These are phyloP conservation scores for Margarornis squamiger DNA, from an alignment of 2,797 vertebrate species.

Conservation along the genomic window DNA sequence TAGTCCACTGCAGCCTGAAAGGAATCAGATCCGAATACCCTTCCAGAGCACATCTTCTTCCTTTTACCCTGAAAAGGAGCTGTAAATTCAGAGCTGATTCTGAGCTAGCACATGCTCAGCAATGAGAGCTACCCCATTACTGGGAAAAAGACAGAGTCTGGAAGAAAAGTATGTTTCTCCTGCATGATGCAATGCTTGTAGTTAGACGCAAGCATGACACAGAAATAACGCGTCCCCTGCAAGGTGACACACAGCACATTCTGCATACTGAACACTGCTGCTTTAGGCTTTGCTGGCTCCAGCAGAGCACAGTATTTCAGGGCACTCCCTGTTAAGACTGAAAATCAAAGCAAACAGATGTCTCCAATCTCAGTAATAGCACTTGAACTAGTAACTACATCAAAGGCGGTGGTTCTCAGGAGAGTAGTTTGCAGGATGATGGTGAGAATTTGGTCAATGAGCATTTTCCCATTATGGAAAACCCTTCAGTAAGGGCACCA, in stretches of 20 bases:
- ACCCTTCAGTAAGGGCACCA: not conserved
- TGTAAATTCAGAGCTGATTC: not conserved
- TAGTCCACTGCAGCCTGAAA: not conserved
- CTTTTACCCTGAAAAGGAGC: not conserved
- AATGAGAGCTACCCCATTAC: not conserved
- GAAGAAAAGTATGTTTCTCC: not conserved
- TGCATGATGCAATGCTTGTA: not conserved
- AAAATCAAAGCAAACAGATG: not conserved
- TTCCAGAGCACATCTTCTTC: not conserved
- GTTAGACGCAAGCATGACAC: not conserved
- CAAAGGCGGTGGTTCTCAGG: not conserved
- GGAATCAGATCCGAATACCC: not conserved
- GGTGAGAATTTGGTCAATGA: not conserved
- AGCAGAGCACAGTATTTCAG: rapidly evolving
- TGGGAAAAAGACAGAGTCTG: not conserved
- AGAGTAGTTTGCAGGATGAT: not conserved
- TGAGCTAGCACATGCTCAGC: not conserved
- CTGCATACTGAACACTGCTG: not conserved
- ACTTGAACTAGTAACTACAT: not conserved
- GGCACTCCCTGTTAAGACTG: not conserved
- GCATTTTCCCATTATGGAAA: not conserved
- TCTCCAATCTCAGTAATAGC: not conserved
- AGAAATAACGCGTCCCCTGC: not conserved
- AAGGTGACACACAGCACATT: rapidly evolving
- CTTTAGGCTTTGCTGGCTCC: not conserved